phyloP scores from a whole-genome alignment of 2,888 invertebrate species.

The Eupelmus urozonus region DNA sequence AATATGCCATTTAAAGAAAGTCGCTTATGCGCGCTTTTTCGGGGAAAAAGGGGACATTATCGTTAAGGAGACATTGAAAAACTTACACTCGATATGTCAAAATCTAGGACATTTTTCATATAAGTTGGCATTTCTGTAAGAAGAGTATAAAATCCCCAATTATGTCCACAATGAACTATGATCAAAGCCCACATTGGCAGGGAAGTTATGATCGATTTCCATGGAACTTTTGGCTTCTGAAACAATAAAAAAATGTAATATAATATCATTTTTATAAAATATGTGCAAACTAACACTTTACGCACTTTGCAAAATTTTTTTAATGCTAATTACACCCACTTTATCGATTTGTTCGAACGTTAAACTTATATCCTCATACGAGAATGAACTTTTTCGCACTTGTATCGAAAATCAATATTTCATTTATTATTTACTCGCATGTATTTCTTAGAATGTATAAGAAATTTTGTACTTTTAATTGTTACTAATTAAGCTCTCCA shows the following conservation, averaged over 20 bases:
- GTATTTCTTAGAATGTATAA: too few relatives aligned
- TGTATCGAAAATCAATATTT: too few relatives aligned
- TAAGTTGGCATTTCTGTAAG: conserved; percentile 86
- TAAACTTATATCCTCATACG: too few relatives aligned
- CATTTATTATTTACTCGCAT: too few relatives aligned
- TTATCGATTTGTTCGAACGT: too few relatives aligned
- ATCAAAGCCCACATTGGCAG: conserved; percentile 82
- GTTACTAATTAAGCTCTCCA: too few relatives aligned
- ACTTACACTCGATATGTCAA: conserved; percentile 79
- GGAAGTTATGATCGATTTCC: conserved; percentile 82
- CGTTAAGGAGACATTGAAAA: not conserved
- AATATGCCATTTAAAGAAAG: too few relatives aligned
- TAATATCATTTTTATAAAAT: conserved; percentile 36
- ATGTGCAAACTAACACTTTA: not conserved
- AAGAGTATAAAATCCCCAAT: conserved; percentile 87
- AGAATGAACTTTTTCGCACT: too few relatives aligned
- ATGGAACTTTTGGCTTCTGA: conserved; percentile 80
- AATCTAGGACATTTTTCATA: conserved; percentile 81
- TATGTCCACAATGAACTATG: conserved; percentile 83
- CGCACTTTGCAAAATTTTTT: not conserved
- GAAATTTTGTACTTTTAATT: too few relatives aligned
- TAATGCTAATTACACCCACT: too few relatives aligned
- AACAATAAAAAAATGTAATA: not conserved
- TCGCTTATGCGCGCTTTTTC: too few relatives aligned
- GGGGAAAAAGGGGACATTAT: too few relatives aligned